Evolutionary conservation across 2,888 invertebrate species (phyloP).

Genomic region (Eristalinus sepulchralis): DNA sequence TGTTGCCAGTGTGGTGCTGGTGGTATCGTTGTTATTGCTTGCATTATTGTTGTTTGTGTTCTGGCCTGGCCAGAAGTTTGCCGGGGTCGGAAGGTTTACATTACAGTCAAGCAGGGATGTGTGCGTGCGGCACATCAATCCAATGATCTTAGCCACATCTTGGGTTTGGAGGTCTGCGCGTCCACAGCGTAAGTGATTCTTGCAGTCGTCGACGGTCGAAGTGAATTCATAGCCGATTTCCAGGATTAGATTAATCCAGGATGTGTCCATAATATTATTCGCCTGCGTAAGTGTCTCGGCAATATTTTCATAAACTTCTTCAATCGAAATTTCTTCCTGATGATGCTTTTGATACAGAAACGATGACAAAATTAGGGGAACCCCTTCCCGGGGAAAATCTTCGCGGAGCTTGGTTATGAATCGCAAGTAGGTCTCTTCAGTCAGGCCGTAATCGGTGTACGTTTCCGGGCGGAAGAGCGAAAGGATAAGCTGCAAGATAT

Average conservation of each 20-base stretch:
- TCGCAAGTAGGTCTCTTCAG: slow-evolving; percentile 88
- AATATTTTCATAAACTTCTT: slow-evolving; percentile 80
- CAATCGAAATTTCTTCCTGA: slow-evolving; percentile 77
- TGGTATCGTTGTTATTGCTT: slow-evolving; percentile 75
- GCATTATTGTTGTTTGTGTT: slow-evolving; percentile 73
- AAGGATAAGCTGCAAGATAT: slow-evolving; percentile 92
- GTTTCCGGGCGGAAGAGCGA: slow-evolving; percentile 83
- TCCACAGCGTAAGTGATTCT: slow-evolving; percentile 91
- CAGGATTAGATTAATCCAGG: slow-evolving; percentile 92
- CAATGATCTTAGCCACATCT: slow-evolving; percentile 91
- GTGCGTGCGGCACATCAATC: slow-evolving; percentile 93
- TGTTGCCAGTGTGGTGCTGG: slow-evolving; percentile 72
- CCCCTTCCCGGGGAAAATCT: slow-evolving; percentile 93
- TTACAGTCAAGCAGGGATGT: slow-evolving; percentile 84
- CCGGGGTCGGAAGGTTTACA: slow-evolving; percentile 86
- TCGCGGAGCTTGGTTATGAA: slow-evolving; percentile 91
- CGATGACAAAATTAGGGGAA: slow-evolving; percentile 94
- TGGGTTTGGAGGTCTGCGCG: slow-evolving; percentile 90
- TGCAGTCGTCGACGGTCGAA: slow-evolving; percentile 91
- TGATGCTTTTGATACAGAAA: slow-evolving; percentile 84
- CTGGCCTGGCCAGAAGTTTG: slow-evolving; percentile 84
- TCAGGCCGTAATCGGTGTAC: slow-evolving; percentile 84
- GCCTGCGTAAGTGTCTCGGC: slow-evolving; percentile 77
- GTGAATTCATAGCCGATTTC: slow-evolving; percentile 96
- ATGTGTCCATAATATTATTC: slow-evolving; percentile 86